Conservation (phyloP, 2,113 vertebrate genomes). For the Todiramphus saurophagus region DNA sequence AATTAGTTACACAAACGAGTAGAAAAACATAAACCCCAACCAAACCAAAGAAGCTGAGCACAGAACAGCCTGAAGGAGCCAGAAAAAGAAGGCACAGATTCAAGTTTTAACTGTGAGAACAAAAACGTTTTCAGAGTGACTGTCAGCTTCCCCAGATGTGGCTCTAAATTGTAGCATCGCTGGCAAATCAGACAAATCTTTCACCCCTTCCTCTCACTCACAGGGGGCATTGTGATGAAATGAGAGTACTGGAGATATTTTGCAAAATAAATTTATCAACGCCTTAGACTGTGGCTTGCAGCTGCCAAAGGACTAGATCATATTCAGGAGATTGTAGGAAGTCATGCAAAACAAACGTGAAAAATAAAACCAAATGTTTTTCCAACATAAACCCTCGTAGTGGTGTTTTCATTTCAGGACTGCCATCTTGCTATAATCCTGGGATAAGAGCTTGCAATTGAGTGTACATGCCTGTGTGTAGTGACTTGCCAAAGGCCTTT, state of each 20-base stretch:
- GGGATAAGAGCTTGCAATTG: neutral
- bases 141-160: constrained; percentile 47
- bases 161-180: neutral
- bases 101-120: constrained; percentile 61
- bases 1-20: too few relatives aligned
- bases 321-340: neutral
- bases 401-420: neutral
- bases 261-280: neutral
- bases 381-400: neutral
- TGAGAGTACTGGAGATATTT: neutral
- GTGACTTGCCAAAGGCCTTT: neutral
- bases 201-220: neutral
- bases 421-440: neutral
- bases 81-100: constrained; percentile 44
- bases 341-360: neutral
- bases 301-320: neutral
- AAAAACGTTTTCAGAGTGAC: constrained; percentile 20
- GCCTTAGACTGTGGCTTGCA: neutral
- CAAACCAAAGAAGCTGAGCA: neutral
- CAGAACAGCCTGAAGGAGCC: neutral
- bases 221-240: constrained; percentile 2
- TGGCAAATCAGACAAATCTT: constrained; percentile 3
- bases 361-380: neutral
- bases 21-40: neutral
- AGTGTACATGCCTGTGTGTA: accelerated